Evolutionary conservation across 2,888 invertebrate species (phyloP).

Genomic region (Drosophila mimetica): DNA sequence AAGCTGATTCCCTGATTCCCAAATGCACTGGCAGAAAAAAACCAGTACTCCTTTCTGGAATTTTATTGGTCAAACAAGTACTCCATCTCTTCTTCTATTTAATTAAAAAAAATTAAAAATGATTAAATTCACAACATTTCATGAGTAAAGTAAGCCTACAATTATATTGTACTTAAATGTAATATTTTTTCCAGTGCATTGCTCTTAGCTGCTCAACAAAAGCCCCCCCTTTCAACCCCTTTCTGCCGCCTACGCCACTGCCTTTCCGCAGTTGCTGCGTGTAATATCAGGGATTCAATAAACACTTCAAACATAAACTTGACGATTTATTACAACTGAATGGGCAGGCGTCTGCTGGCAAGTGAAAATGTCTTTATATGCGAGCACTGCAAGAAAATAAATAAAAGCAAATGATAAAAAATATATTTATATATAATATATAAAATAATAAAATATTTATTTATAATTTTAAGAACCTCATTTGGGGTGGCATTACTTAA

Average conservation of each 20-base stretch:
- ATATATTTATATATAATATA: neutral
- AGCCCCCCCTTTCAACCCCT: neutral
- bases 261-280: slow-evolving; percentile 42
- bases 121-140: too few relatives aligned
- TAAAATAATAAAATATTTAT: neutral
- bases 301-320: slow-evolving; percentile 84
- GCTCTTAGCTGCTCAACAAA: neutral
- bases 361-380: slow-evolving; percentile 17
- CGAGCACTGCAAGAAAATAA: slow-evolving; percentile 7
- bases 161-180: too few relatives aligned
- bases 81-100: too few relatives aligned
- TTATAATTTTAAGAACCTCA: too few relatives aligned
- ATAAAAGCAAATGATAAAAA: neutral
- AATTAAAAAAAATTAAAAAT: too few relatives aligned
- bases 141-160: too few relatives aligned
- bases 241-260: neutral
- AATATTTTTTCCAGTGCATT: neutral
- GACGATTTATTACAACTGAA: slow-evolving; percentile 81
- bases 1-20: slow-evolving; percentile 21
- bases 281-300: slow-evolving; percentile 84
- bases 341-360: slow-evolving; percentile 24
- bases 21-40: neutral
- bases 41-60: too few relatives aligned
- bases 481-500: too few relatives aligned
- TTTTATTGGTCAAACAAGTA: too few relatives aligned